phyloP scores from a whole-genome alignment of 2,797 vertebrate genomes.

The Diplodus sargus region DNA sequence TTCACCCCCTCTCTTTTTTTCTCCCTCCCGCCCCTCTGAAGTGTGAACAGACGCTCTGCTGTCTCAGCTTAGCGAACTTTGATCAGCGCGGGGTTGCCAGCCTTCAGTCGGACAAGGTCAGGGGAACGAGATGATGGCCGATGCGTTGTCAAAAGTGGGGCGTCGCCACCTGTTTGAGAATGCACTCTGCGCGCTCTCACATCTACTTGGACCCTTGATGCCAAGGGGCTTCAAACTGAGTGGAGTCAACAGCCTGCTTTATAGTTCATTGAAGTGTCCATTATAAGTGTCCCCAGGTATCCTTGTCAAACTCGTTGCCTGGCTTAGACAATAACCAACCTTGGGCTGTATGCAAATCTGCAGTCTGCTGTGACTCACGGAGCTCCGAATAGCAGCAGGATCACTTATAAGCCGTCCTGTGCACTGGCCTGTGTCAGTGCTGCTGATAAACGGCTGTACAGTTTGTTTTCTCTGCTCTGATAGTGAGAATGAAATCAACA shows the following conservation, averaged over 20 bases:
- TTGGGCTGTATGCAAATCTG: conserved; percentile 67
- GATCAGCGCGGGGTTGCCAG: conserved; percentile 68
- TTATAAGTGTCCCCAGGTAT: conserved; percentile 61
- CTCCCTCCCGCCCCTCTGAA: conserved; percentile 42
- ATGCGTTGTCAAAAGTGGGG: conserved; percentile 58
- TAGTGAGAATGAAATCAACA: conserved; percentile 62
- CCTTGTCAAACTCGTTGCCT: conserved; percentile 60
- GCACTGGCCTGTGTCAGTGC: conserved; percentile 44
- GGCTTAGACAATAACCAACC: conserved; percentile 61
- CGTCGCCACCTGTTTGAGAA: conserved; percentile 72
- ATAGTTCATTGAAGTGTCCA: conserved; percentile 64
- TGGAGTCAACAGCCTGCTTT: conserved; percentile 58
- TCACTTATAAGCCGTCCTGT: conserved; percentile 55
- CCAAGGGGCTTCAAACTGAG: conserved; percentile 54
- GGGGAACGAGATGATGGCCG: conserved; percentile 54
- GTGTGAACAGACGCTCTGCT: conserved; percentile 73
- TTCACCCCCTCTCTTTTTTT: background rate
- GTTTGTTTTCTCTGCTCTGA: conserved; percentile 62
- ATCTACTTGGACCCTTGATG: conserved; percentile 41
- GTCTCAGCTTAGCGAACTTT: conserved; percentile 73
- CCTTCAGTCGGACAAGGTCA: conserved; percentile 76
- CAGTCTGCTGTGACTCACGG: conserved; percentile 37
- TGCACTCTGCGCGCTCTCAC: conserved; percentile 24
- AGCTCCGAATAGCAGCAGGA: conserved; percentile 33
- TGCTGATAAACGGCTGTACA: conserved; percentile 59